Percentiles rank a stretch among this genome's conserved stretches.
phyloP scores from a whole-genome alignment of 2,888 invertebrate species.

The Nebria brevicollis region DNA sequence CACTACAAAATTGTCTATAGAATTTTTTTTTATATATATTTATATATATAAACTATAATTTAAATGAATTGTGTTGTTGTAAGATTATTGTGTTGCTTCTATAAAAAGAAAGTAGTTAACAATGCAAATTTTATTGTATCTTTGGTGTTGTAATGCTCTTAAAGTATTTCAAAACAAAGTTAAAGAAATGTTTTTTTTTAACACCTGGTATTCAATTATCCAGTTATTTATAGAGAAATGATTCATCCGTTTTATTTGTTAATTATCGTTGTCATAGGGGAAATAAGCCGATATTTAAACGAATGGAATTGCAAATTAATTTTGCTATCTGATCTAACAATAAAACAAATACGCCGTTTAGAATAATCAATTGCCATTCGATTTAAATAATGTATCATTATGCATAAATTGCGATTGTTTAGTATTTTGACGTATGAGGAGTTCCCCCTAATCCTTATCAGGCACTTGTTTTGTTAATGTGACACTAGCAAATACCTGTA shows the following conservation, averaged over 20 bases:
- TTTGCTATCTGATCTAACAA: background rate
- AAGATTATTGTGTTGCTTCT: background rate
- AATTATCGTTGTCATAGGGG: background rate
- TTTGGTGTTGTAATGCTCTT: background rate
- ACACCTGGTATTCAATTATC: background rate
- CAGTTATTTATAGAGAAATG: background rate
- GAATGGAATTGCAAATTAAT: background rate
- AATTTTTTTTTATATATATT: too few relatives aligned
- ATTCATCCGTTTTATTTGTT: background rate
- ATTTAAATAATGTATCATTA: background rate
- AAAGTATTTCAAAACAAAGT: background rate
- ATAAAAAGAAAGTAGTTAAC: background rate
- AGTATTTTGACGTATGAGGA: background rate
- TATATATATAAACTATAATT: background rate
- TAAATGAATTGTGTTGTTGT: background rate
- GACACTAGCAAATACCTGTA: background rate
- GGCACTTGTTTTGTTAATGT: background rate
- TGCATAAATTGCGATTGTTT: background rate
- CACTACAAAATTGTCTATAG: too few relatives aligned
- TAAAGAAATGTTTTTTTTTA: background rate
- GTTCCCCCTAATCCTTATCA: background rate
- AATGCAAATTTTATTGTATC: background rate
- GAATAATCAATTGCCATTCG: background rate
- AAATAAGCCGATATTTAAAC: background rate
- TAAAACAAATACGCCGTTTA: background rate